A percentile compares a stretch with the other conserved stretches of the same genome.
These are phyloP conservation scores for Pseudonaja textilis DNA, from an alignment of 2,113 vertebrate genomes.

Conservation along the genomic window DNA sequence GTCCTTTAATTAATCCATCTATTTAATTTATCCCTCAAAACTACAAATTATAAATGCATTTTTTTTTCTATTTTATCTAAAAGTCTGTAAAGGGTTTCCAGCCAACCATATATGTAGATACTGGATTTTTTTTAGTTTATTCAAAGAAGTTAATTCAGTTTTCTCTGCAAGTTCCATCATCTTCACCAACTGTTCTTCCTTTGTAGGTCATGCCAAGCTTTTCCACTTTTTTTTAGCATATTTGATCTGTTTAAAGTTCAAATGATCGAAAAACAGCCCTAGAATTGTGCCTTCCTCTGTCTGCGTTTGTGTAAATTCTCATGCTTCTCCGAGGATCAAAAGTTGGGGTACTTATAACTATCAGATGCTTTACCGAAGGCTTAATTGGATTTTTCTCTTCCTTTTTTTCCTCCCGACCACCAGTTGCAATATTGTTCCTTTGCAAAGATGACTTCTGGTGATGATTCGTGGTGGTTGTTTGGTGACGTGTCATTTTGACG, in stretches of 20 bases:
- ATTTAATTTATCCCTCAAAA: neutral
- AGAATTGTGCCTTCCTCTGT: too few species aligned
- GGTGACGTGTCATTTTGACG: conserved; percentile 29
- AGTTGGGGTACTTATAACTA: neutral
- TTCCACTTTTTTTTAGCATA: neutral
- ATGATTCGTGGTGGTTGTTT: conserved; percentile 8
- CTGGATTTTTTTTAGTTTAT: neutral
- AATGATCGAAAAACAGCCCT: neutral
- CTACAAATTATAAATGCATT: neutral
- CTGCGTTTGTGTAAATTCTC: neutral
- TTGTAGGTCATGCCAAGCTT: neutral
- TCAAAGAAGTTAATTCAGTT: neutral
- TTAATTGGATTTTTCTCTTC: neutral
- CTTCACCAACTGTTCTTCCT: neutral
- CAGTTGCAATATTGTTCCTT: conserved; percentile 77
- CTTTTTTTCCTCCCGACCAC: conserved; percentile 29
- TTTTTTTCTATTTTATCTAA: neutral
- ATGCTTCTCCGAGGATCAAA: neutral
- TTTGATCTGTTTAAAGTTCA: neutral
- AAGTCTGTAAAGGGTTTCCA: neutral
- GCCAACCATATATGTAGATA: neutral
- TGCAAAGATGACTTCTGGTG: conserved; percentile 70
- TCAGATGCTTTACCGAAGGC: neutral
- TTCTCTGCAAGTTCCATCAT: neutral
- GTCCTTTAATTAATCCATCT: neutral